phyloP scores from a whole-genome alignment of 2,113 vertebrate genomes.

The Panthera leo region DNA sequence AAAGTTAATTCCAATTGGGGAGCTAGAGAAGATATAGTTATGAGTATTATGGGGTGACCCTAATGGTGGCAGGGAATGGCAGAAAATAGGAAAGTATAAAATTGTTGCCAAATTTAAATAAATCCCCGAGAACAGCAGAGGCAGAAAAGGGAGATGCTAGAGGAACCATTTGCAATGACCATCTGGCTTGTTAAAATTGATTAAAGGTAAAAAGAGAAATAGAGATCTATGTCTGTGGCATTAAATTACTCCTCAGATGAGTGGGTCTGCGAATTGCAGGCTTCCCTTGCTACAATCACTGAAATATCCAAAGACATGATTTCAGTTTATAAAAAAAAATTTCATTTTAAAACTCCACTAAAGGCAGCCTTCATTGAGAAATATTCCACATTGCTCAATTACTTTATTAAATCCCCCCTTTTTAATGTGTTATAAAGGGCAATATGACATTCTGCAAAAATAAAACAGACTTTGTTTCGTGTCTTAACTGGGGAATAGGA shows the following conservation, averaged over 20 bases:
- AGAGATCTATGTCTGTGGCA: slow-evolving; percentile 51
- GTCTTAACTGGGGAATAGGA: not conserved
- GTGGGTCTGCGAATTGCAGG: slow-evolving; percentile 14
- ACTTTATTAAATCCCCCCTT: slow-evolving; percentile 60
- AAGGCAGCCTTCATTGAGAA: slow-evolving; percentile 64
- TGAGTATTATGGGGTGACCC: not conserved
- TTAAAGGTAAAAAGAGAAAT: slow-evolving; percentile 75
- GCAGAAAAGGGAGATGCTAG: slow-evolving; percentile 43
- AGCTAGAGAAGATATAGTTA: not conserved
- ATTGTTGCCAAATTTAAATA: slow-evolving; percentile 63
- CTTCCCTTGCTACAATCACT: slow-evolving; percentile 7
- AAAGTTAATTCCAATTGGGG: not conserved
- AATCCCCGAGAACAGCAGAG: slow-evolving; percentile 10
- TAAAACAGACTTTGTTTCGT: slow-evolving; percentile 5
- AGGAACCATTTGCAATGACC: slow-evolving; percentile 62
- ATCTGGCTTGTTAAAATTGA: slow-evolving; percentile 77
- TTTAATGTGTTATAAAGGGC: slow-evolving; percentile 8
- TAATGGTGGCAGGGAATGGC: not conserved
- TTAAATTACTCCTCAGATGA: slow-evolving; percentile 57
- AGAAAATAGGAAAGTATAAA: not conserved
- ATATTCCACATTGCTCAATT: slow-evolving; percentile 44
- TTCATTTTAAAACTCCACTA: slow-evolving; percentile 59
- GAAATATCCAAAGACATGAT: slow-evolving; percentile 59
- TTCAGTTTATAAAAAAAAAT: slow-evolving; percentile 55
- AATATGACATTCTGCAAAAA: not conserved